These are phyloP conservation scores for Drosophila lacicola DNA, from an alignment of 2,888 invertebrate genomes.

Conservation along the genomic window DNA sequence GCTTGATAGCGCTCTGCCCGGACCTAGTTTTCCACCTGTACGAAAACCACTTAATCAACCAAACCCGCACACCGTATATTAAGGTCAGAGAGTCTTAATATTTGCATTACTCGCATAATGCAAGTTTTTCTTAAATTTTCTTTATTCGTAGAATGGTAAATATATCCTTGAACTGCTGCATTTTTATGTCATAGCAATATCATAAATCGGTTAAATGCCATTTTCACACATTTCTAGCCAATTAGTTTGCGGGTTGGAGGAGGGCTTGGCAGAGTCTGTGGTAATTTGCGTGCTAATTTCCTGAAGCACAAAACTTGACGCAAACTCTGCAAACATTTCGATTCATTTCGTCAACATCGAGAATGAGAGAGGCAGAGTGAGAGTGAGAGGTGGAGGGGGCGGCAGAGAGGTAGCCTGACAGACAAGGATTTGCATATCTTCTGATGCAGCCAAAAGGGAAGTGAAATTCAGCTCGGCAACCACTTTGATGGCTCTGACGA, in stretches of 20 bases:
- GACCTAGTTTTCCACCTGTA: too few relatives aligned
- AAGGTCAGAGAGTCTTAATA: neutral
- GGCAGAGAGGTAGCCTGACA: neutral
- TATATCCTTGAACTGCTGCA: neutral
- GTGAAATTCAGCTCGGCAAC: slow-evolving; percentile 45
- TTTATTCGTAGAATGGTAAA: neutral
- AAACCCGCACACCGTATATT: too few relatives aligned
- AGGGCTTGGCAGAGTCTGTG: slow-evolving; percentile 19
- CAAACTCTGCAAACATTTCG: slow-evolving; percentile 56
- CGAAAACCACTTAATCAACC: too few relatives aligned
- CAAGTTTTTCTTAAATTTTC: slow-evolving; percentile 4
- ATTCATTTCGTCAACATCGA: slow-evolving; percentile 59
- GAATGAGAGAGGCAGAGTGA: neutral
- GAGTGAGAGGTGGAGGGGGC: neutral
- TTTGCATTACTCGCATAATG: neutral
- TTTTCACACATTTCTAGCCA: slow-evolving; percentile 46
- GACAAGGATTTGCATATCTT: slow-evolving; percentile 67
- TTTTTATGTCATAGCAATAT: slow-evolving; percentile 9
- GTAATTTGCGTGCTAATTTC: slow-evolving; percentile 75
- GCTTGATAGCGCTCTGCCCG: too few relatives aligned
- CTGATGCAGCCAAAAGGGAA: slow-evolving; percentile 43
- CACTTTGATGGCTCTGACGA: slow-evolving; percentile 48
- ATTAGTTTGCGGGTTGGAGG: slow-evolving; percentile 12
- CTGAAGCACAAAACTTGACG: slow-evolving; percentile 51
- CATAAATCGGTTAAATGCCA: slow-evolving; percentile 30